Evolutionary conservation across 2,797 vertebrate genomes (phyloP).

Genomic region (Anguilla pacifica): DNA sequence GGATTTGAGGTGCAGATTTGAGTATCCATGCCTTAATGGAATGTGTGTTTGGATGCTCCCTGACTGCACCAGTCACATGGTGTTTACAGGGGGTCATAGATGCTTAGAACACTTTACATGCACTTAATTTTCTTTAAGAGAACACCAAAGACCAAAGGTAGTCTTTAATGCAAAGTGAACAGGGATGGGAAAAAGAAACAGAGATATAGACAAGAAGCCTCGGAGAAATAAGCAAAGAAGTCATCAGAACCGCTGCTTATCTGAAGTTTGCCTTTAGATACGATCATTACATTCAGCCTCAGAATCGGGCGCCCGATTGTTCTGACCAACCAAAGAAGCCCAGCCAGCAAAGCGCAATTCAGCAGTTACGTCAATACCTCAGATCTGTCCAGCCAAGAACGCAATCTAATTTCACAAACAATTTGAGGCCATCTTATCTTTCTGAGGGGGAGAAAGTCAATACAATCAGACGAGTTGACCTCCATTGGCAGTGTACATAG

Average conservation of each 20-base stretch:
- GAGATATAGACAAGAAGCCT: background rate
- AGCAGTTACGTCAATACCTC: constrained; percentile 43
- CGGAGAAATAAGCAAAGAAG: background rate
- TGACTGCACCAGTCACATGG: background rate
- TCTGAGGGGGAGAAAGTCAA: constrained; percentile 16
- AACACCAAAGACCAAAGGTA: background rate
- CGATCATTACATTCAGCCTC: constrained; percentile 20
- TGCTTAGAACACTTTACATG: background rate
- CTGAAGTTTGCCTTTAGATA: background rate
- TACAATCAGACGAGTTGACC: constrained; percentile 34
- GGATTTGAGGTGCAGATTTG: too few relatives aligned
- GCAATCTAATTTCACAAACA: constrained; percentile 37
- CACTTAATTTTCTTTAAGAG: background rate
- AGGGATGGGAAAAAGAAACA: background rate
- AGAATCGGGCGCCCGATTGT: constrained; percentile 39
- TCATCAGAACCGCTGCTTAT: background rate
- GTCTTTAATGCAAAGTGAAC: background rate
- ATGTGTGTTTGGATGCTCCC: background rate
- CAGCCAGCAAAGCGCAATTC: constrained; percentile 22
- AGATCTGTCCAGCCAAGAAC: constrained; percentile 38
- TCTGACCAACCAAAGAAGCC: background rate
- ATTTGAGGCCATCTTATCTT: constrained; percentile 29
- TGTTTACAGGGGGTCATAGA: background rate
- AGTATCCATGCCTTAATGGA: background rate
- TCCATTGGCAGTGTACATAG: constrained; percentile 39